Evolutionary conservation across 1,140 invertebrate species (phyloP).

Genomic region (Papilio machaon): DNA sequence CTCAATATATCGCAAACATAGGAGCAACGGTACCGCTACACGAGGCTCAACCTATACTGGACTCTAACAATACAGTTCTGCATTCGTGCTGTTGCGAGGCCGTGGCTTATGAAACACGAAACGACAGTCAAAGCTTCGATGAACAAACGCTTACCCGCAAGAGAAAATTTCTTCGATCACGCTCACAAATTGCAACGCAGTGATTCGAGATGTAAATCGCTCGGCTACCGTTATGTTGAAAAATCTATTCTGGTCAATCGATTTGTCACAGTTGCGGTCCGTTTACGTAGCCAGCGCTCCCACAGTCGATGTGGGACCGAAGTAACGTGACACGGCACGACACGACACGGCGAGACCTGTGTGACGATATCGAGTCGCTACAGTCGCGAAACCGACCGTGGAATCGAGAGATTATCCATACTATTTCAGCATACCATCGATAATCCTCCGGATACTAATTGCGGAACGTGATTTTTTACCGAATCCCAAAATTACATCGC

Average conservation of each 20-base stretch:
- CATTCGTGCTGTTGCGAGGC: slow-evolving; percentile 63
- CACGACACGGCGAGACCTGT: slow-evolving; percentile 47
- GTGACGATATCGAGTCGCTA: slow-evolving; percentile 53
- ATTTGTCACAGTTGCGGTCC: slow-evolving; percentile 73
- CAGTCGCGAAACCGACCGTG: slow-evolving; percentile 61
- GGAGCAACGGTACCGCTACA: slow-evolving; percentile 39
- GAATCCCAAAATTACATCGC: slow-evolving; percentile 47
- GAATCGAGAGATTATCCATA: slow-evolving; percentile 66
- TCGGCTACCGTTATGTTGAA: slow-evolving; percentile 76
- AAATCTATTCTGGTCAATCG: slow-evolving; percentile 76
- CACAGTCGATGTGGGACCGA: slow-evolving; percentile 60
- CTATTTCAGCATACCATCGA: slow-evolving; percentile 56
- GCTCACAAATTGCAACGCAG: slow-evolving; percentile 74
- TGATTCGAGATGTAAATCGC: slow-evolving; percentile 75
- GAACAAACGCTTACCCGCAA: slow-evolving; percentile 73
- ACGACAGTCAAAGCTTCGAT: slow-evolving; percentile 76
- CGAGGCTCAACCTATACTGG: slow-evolving; percentile 54
- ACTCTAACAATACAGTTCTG: slow-evolving; percentile 52
- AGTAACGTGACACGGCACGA: slow-evolving; percentile 42
- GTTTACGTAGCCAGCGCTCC: slow-evolving; percentile 71
- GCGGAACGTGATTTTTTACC: slow-evolving; percentile 55
- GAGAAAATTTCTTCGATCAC: slow-evolving; percentile 75
- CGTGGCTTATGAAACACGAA: slow-evolving; percentile 80
- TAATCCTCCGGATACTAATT: slow-evolving; percentile 52
- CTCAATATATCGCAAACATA: slow-evolving; percentile 13